phyloP scores from a whole-genome alignment of 2,888 invertebrate species.

The Caenorhabditis panamensis region DNA sequence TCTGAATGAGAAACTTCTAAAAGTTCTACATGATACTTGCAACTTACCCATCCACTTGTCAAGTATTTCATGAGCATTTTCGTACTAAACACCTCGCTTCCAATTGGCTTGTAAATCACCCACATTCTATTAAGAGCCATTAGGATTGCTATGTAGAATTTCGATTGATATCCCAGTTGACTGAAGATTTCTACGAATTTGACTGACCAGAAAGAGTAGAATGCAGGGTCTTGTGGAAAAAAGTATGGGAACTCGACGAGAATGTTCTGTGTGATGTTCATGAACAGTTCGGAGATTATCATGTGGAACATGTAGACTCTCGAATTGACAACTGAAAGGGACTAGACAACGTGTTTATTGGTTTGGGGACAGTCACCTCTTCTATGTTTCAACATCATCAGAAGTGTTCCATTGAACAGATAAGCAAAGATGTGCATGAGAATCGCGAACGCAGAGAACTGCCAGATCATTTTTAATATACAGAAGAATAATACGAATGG shows the following conservation, averaged over 20 bases:
- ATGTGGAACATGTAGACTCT: conserved; percentile 38
- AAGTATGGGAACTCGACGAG: conserved; percentile 41
- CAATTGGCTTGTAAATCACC: conserved; percentile 33
- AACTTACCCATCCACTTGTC: conserved; percentile 26
- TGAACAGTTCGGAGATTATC: conserved; percentile 37
- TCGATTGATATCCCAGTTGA: conserved; percentile 30
- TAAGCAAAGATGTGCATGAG: conserved; percentile 38
- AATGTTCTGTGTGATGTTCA: conserved; percentile 36
- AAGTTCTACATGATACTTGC: too few species aligned
- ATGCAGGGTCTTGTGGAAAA: conserved; percentile 23
- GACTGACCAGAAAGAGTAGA: conserved; percentile 14
- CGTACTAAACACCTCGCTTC: conserved; percentile 34
- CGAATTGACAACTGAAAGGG: conserved; percentile 36
- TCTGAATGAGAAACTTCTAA: not conserved
- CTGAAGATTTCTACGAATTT: conserved; percentile 39
- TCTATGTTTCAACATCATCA: conserved; percentile 33
- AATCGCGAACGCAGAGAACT: conserved; percentile 25
- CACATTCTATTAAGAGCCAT: conserved; percentile 45
- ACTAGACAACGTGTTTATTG: too few species aligned
- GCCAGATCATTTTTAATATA: conserved; percentile 48
- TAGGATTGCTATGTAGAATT: conserved; percentile 40
- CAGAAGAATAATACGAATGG: too few species aligned
- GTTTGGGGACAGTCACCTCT: conserved; percentile 24
- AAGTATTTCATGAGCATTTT: conserved; percentile 17
- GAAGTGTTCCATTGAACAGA: conserved; percentile 13